Base-by-base conservation (phyloP, 2,888 invertebrate genomes). In the Sarcophaga variegata region DNA sequence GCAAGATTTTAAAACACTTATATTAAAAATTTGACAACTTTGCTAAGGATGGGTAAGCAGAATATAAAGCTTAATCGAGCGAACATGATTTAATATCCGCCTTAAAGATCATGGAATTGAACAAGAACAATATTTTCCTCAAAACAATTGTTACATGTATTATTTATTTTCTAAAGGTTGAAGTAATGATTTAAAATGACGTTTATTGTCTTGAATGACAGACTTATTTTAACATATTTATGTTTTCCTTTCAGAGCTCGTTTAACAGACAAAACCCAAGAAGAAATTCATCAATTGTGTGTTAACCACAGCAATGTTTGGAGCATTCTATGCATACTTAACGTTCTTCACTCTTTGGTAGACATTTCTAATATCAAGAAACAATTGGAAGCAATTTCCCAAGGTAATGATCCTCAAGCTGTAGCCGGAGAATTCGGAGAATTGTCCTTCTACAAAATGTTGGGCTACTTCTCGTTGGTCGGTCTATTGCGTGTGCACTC, bases 281-380 rank as follows among this genome's bases (percentile, higher is more conserved):
- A 97, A 71, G 98, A 98, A 92, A 95, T 97, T 89, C 96, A 97
- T 88, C 95, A 95, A 71, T 93, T 98, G 70, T 94, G 95, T 86
- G 96, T 96, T 88, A 95, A 96, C 59, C 97, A 97, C 92, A 97
- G 96, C 91, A 98, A 98, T 93, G 97, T 97, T 8, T 99, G 99
- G 99, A 99, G 99, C 94, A 98, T 99, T 59, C 96, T 99, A 77
- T 98, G 98, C 92, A 98, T 99, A 69, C 95, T 99, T 83, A 99
- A 99, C 94, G 99, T 99, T 49, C 94, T 99, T 72, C 99, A 99
- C 94, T 99, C 99, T 0, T 94, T 99, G 85, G 98, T 99, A 22
- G 99, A 99, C 90, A 99, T 99, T 93, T 99, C 99, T 14, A 99
- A 99, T 93, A 99, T 99, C 91, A 99, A 99, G 93, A 96, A 97